These are phyloP conservation scores for Incurvaria masculella DNA, from an alignment of 2,888 invertebrate species.

Conservation along the genomic window DNA sequence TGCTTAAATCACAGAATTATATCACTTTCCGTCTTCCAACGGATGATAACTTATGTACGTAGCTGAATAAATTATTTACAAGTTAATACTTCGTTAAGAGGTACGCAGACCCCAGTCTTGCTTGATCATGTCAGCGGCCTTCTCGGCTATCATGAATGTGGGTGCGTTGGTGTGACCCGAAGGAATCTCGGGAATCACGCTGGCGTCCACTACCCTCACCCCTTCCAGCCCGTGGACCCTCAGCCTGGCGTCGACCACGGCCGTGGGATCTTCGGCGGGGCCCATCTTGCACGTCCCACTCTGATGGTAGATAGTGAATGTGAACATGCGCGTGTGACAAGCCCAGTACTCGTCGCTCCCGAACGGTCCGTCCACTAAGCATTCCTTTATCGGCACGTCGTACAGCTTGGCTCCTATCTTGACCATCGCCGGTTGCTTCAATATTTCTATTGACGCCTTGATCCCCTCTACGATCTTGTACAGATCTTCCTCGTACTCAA, in stretches of 20 bases:
- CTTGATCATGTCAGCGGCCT: conserved; percentile 69
- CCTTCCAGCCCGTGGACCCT: conserved; percentile 64
- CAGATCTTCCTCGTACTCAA: conserved; percentile 61
- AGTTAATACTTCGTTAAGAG: no score
- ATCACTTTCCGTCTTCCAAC: not conserved
- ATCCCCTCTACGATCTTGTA: conserved; percentile 64
- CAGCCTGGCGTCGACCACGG: conserved; percentile 63
- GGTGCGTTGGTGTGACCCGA: conserved; percentile 78
- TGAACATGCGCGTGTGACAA: conserved; percentile 63
- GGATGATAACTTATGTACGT: not conserved
- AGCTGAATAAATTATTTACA: no score
- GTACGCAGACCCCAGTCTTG: conserved; percentile 36
- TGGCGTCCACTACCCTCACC: conserved; percentile 73
- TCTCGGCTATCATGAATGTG: conserved; percentile 78
- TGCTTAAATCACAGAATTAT: not conserved
- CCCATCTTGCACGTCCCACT: conserved; percentile 69
- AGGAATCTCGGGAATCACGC: conserved; percentile 74
- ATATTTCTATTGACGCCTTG: conserved; percentile 55
- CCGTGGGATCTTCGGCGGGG: conserved; percentile 44
- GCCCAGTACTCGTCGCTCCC: conserved; percentile 68
- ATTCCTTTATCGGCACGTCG: conserved; percentile 58
- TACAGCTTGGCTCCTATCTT: conserved; percentile 58
- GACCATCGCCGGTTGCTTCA: conserved; percentile 55
- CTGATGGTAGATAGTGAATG: conserved; percentile 69
- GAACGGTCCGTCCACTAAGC: conserved; percentile 50